These are phyloP conservation scores for Amphiprion percula DNA, from an alignment of 2,113 vertebrate genomes.

Conservation along the genomic window DNA sequence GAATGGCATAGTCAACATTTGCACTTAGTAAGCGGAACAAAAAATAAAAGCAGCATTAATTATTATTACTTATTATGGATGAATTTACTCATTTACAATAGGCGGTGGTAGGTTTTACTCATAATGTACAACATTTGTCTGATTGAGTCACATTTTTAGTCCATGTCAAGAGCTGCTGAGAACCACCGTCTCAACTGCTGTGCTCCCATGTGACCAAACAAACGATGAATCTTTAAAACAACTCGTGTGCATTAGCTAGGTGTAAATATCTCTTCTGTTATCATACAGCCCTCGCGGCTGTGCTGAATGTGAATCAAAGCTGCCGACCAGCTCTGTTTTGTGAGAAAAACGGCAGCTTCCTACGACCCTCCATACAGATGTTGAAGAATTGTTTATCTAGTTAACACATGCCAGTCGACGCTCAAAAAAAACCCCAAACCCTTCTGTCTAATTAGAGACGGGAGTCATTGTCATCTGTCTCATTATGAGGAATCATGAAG, in stretches of 20 bases:
- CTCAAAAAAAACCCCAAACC: conserved; percentile 19
- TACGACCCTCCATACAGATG: conserved; percentile 60
- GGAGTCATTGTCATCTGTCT: conserved; percentile 71
- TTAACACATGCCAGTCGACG: conserved; percentile 64
- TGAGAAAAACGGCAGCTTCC: conserved; percentile 39
- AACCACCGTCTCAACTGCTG: background rate
- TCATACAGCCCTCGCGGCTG: conserved; percentile 10
- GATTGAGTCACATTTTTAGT: background rate
- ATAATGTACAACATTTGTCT: background rate
- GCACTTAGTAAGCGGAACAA: too few relatives aligned
- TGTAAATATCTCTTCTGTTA: conserved; percentile 22
- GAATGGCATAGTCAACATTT: background rate
- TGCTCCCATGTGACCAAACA: conserved; percentile 7
- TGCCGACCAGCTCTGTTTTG: conserved; percentile 12
- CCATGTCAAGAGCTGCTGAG: background rate
- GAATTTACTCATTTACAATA: background rate
- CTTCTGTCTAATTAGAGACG: conserved; percentile 72
- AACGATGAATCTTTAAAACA: conserved; percentile 4
- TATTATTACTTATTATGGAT: background rate
- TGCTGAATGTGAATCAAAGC: conserved; percentile 45
- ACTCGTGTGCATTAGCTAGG: conserved; percentile 11
- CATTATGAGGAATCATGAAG: conserved; percentile 72
- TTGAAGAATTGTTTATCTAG: conserved; percentile 65
- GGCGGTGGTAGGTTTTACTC: background rate
- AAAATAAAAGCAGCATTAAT: too few relatives aligned